phyloP scores from a whole-genome alignment of 2,888 invertebrate species.

The Charanyca ferruginea region DNA sequence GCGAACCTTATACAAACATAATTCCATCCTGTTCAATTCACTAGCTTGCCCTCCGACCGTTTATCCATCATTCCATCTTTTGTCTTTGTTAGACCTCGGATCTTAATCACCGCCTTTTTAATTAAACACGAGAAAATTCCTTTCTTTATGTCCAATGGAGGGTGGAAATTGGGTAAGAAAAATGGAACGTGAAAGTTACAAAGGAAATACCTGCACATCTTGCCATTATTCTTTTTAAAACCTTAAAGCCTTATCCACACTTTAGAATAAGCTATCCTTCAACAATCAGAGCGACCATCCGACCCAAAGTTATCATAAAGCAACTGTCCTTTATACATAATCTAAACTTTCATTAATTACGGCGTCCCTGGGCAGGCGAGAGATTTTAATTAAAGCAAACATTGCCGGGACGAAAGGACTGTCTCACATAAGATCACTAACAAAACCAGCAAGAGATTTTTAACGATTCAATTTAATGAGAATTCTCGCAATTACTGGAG shows the following conservation, averaged over 20 bases:
- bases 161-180: constrained; percentile 47
- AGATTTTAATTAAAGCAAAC: constrained; percentile 79
- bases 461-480: constrained; percentile 60
- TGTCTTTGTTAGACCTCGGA: constrained; percentile 49
- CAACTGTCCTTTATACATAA: constrained; percentile 51
- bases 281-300: constrained; percentile 24
- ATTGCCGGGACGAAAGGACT: constrained; percentile 66
- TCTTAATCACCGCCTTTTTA: constrained; percentile 65
- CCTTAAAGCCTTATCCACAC: not conserved
- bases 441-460: constrained; percentile 57
- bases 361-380: constrained; percentile 53
- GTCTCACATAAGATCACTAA: constrained; percentile 52
- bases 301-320: constrained; percentile 54
- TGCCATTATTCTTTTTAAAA: constrained; percentile 19
- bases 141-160: constrained; percentile 52
- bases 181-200: constrained; percentile 28
- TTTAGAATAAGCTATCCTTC: constrained; percentile 1
- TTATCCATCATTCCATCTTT: constrained; percentile 60
- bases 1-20: constrained; percentile 41
- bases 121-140: constrained; percentile 59
- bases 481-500: constrained; percentile 23
- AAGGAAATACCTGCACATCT: constrained; percentile 40
- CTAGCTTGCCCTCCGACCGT: constrained; percentile 37
- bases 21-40: constrained; percentile 48
- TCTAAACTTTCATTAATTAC: constrained; percentile 64